These are phyloP conservation scores for Lithophane ornitopus DNA, from an alignment of 2,888 invertebrate species.

Conservation along the genomic window DNA sequence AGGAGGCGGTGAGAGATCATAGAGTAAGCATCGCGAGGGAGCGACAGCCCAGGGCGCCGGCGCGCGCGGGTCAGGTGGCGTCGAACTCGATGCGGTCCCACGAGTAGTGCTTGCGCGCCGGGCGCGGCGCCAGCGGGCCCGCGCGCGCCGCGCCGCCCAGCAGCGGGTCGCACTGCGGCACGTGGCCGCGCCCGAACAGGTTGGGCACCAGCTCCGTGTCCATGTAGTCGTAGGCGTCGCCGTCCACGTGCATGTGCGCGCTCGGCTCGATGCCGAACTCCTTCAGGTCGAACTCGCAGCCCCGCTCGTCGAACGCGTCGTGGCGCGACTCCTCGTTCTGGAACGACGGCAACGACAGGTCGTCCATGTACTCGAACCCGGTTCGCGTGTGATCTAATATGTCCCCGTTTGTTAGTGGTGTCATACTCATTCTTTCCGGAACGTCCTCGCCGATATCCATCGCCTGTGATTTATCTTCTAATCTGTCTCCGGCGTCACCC, in stretches of 20 bases:
- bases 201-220: constrained; percentile 86
- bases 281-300: constrained; percentile 90
- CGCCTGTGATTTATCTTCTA: constrained; percentile 77
- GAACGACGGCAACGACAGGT: constrained; percentile 85
- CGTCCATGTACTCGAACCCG: constrained; percentile 87
- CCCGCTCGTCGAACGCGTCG: constrained; percentile 77
- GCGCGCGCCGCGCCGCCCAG: constrained; percentile 93
- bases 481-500: constrained; percentile 75
- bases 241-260: constrained; percentile 89
- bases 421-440: constrained; percentile 82
- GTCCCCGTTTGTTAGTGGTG: constrained; percentile 84
- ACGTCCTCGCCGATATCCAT: constrained; percentile 84
- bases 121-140: constrained; percentile 91
- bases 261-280: constrained; percentile 92
- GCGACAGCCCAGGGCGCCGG: constrained; percentile 57
- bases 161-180: constrained; percentile 93
- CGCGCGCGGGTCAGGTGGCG: constrained; percentile 88
- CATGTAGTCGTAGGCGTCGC: constrained; percentile 88
- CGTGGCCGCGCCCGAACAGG: constrained; percentile 86
- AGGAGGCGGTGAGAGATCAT: constrained; percentile 72
- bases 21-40: constrained; percentile 68
- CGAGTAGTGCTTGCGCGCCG: constrained; percentile 92
- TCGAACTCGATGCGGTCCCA: constrained; percentile 95
- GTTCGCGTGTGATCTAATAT: constrained; percentile 82
- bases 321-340: constrained; percentile 83